Evolutionary conservation across 2,888 invertebrate species (phyloP).

Genomic region (Platycnemis pennipes): DNA sequence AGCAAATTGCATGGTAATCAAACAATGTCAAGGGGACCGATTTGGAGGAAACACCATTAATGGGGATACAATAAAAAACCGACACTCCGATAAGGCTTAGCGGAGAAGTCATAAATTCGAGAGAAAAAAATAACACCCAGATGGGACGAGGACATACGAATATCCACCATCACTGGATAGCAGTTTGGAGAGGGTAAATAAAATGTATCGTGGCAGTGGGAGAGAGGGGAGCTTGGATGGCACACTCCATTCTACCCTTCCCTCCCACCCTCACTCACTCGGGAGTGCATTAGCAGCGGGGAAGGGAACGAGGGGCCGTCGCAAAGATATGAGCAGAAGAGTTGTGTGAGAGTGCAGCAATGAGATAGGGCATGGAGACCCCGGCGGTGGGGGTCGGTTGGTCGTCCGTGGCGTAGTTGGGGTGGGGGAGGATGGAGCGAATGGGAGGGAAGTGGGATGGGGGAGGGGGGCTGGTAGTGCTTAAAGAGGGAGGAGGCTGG

Average conservation of each 20-base stretch:
- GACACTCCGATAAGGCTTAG: background rate
- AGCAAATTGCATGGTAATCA: background rate
- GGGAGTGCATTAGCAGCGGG: constrained; percentile 13
- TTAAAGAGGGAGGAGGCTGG: background rate
- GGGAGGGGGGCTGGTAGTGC: background rate
- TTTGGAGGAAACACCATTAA: background rate
- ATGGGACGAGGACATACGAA: background rate
- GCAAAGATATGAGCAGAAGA: constrained; percentile 40
- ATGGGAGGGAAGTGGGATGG: background rate
- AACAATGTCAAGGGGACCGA: background rate
- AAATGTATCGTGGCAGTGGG: background rate
- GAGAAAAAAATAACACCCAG: background rate
- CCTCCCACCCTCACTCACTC: too few species aligned
- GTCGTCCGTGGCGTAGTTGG: background rate
- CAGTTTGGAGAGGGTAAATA: background rate
- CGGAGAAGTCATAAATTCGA: background rate
- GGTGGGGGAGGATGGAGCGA: background rate
- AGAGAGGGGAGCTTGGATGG: background rate
- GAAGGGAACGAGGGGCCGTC: background rate
- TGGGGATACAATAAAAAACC: background rate
- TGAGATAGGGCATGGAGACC: constrained; percentile 41
- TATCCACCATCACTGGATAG: background rate
- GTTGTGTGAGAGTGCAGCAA: constrained; percentile 50
- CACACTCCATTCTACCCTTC: too few species aligned
- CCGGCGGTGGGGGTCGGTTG: background rate